Evolutionary conservation across 2,113 vertebrate species (phyloP).

Genomic region (Eclectus roratus): DNA sequence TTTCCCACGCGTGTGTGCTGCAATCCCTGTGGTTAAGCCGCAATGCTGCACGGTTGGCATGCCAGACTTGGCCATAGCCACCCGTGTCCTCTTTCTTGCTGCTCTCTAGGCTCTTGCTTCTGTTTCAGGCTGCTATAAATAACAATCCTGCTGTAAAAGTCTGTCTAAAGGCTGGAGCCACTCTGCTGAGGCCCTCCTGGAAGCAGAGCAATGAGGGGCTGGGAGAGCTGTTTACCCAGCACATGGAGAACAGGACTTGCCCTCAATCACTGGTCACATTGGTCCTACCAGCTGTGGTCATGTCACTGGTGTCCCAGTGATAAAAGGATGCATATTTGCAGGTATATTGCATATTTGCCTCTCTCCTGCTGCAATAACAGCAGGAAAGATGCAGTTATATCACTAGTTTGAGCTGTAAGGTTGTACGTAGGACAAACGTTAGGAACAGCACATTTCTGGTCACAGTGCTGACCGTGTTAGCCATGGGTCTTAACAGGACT

Average conservation of each 20-base stretch:
- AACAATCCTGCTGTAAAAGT: background rate
- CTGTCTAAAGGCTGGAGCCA: background rate
- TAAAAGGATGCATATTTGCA: background rate
- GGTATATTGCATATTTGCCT: background rate
- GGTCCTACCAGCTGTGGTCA: background rate
- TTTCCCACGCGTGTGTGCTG: background rate
- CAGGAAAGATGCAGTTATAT: background rate
- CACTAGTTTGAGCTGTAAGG: background rate
- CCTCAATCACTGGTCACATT: fast-evolving
- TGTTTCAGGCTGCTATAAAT: conserved; percentile 22
- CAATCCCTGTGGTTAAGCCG: background rate
- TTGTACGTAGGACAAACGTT: background rate
- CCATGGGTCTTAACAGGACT: background rate
- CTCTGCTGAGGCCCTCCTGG: background rate
- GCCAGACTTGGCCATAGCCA: background rate
- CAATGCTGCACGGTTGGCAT: fast-evolving
- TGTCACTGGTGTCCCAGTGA: background rate
- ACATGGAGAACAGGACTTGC: fast-evolving
- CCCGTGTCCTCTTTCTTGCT: background rate
- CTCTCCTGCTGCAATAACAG: background rate
- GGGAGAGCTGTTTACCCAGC: background rate
- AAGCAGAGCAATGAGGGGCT: background rate
- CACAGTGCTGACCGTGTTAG: background rate
- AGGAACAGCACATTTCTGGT: background rate
- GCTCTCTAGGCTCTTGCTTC: background rate